Percentiles rank a stretch among this genome's conserved stretches.
Evolutionary conservation across 2,888 invertebrate genomes (phyloP).

Genomic region (Caenorhabditis japonica): DNA sequence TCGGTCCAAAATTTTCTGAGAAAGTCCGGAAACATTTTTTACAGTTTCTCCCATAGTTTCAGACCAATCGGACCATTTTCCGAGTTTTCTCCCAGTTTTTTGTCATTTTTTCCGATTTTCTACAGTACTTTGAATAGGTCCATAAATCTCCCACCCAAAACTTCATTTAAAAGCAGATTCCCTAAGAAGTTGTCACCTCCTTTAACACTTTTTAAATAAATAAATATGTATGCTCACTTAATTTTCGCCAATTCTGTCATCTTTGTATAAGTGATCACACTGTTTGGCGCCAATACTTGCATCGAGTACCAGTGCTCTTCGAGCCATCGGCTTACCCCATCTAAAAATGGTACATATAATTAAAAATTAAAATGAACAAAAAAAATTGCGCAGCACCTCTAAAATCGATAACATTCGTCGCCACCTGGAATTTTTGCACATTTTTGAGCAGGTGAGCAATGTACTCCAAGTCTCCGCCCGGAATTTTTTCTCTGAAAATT

Average conservation of each 20-base stretch:
- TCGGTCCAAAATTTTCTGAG: no score
- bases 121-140: no score
- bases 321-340: slow-evolving; percentile 87
- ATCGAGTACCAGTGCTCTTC: slow-evolving; percentile 96
- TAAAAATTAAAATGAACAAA: slow-evolving; percentile 16
- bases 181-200: no score
- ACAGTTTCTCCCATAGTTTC: no score
- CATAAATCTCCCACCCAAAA: no score
- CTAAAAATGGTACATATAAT: slow-evolving; percentile 18
- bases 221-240: no score
- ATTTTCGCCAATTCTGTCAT: slow-evolving; percentile 90
- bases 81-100: no score
- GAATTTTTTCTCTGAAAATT: slow-evolving; percentile 24
- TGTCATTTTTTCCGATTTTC: no score
- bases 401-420: background rate
- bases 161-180: no score
- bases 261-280: slow-evolving; percentile 96
- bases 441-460: slow-evolving; percentile 8
- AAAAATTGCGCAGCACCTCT: slow-evolving; percentile 3
- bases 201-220: no score
- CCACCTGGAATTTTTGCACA: slow-evolving; percentile 13
- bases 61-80: no score
- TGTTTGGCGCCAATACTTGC: slow-evolving; percentile 94
- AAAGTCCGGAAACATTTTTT: no score
- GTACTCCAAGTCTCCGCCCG: slow-evolving; percentile 26